These are phyloP conservation scores for Alauda arvensis DNA, from an alignment of 2,797 vertebrate genomes.

Conservation along the genomic window DNA sequence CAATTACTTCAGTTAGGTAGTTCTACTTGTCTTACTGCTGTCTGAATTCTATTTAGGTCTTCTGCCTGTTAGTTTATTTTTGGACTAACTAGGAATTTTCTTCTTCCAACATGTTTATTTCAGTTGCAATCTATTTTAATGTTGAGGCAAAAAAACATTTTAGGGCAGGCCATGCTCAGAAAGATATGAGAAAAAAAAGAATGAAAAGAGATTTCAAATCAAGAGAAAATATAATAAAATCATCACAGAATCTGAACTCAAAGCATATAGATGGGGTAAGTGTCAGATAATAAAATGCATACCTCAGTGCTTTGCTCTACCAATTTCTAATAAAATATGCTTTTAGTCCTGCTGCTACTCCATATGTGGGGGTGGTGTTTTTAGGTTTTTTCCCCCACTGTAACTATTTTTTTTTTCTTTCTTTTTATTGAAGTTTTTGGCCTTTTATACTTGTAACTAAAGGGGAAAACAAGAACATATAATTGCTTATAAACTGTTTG, in stretches of 20 bases:
- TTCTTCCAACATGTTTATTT: neutral
- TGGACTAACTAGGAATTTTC: neutral
- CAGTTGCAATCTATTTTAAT: neutral
- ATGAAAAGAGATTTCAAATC: neutral
- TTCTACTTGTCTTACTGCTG: neutral
- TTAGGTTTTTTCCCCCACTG: neutral
- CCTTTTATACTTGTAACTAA: neutral
- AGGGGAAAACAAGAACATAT: neutral
- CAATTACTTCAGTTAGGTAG: neutral
- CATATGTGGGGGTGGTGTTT: rapidly evolving
- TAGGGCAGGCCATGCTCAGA: neutral
- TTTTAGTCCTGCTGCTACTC: neutral
- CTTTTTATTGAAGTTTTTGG: neutral
- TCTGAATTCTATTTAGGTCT: neutral
- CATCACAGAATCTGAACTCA: neutral
- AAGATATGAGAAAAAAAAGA: neutral
- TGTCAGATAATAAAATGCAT: neutral
- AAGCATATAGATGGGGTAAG: neutral
- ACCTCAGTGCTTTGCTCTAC: neutral
- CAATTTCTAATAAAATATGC: neutral
- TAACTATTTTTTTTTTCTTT: neutral
- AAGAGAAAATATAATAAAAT: neutral
- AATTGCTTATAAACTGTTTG: neutral
- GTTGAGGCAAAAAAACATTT: neutral
- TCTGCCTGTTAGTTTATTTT: neutral